Conservation (phyloP, 2,797 vertebrate species). For the Protosalanx chinensis region DNA sequence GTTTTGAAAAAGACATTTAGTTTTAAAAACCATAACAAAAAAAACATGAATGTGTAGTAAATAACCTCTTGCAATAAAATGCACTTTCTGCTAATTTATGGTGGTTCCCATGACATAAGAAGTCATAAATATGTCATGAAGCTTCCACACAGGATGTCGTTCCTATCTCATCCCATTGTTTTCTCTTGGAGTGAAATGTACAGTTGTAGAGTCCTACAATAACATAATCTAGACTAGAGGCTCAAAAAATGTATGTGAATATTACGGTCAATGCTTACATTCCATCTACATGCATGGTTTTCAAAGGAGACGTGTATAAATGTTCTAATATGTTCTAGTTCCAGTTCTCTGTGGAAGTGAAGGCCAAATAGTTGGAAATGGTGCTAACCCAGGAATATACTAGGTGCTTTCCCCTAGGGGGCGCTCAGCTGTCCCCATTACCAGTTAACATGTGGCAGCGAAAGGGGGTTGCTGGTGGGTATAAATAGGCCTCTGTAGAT, state of each 20-base stretch:
- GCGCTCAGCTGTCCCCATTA: constrained; percentile 42
- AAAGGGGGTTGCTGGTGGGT: constrained; percentile 22
- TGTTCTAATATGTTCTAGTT: neutral
- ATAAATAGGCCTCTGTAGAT: constrained; percentile 47
- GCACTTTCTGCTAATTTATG: constrained; percentile 68
- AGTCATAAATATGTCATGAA: constrained; percentile 46
- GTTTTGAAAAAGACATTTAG: neutral
- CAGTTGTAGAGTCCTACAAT: constrained; percentile 21
- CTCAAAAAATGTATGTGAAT: constrained; percentile 58
- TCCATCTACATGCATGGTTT: constrained; percentile 46
- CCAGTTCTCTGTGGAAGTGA: constrained; percentile 14
- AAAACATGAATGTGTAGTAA: constrained; percentile 60
- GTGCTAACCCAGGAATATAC: constrained; percentile 65
- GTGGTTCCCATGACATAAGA: constrained; percentile 31
- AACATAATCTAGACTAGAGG: constrained; percentile 37
- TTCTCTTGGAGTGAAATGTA: constrained; percentile 32
- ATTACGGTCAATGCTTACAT: constrained; percentile 43
- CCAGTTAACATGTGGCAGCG: constrained; percentile 23
- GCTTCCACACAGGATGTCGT: constrained; percentile 50
- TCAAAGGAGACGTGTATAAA: neutral
- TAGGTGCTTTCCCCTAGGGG: constrained; percentile 37
- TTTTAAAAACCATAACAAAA: constrained; percentile 12
- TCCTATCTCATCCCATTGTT: constrained; percentile 34
- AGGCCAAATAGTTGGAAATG: constrained; percentile 42
- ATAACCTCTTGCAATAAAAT: constrained; percentile 61